Evolutionary conservation across 2,888 invertebrate species (phyloP), one percentile per base, ranked within the genome.

Genomic region (Aethes cnicana): DNA sequence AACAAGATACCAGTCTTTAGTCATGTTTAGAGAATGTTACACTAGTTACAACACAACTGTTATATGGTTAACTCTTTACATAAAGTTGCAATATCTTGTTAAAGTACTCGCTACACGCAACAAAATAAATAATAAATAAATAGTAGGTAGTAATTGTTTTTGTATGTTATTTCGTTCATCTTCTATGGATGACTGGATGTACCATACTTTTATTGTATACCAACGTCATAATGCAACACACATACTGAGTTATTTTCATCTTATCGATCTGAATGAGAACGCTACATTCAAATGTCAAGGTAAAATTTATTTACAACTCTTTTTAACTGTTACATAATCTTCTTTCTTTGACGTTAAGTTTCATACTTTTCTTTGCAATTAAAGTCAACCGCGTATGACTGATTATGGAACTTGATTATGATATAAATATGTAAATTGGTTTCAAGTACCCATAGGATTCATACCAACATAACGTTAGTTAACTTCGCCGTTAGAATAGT

Each of bases 31-130:
- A n/a, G 23, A 33, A 33, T 46, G 50, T 37, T 25, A 18, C 32
- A 52, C 58, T 57, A 59, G 41, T 59, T 58, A 58, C 58, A 58
- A 44, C 53, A 60, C 32, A 23, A 53, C 55, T 49, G 54, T 59
- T 57, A 57, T 59, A 48, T 57, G 56, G 41, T 56, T 61, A 60
- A 59, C 53, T 57, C 43, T 58, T 61, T 56, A 54, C 47, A 58
- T 58, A 57, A 59, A 61, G 57, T 61, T 63, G 58, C 54, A 59
- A 54, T 55, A 37, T 48, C 43, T 52, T 53, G 53, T 41, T 41
- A 32, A 47, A 42, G 50, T 44, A 44, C 28, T 21, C 8, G 8
- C 28, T 44, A 26, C 44, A 49, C 53, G 49, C 58, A 59, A 61
- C 42, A 46, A 47, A 55, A n/a, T n/a, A n/a, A n/a, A n/a, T n/a